phyloP scores from a whole-genome alignment of 2,888 invertebrate genomes.

The Hirudinaria manillensis region DNA sequence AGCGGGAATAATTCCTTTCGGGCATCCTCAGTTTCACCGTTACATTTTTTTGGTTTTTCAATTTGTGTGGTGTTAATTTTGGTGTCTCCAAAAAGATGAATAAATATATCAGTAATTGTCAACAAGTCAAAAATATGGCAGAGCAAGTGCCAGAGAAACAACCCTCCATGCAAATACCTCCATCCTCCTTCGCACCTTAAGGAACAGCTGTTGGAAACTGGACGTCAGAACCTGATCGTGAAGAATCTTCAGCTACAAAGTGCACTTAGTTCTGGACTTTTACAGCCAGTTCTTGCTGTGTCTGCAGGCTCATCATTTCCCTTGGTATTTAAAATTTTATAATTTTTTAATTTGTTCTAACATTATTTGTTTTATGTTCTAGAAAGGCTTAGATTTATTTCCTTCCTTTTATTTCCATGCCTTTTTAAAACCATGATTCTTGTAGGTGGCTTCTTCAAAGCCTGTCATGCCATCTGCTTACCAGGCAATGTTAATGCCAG shows the following conservation, averaged over 20 bases:
- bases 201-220: conserved; percentile 32
- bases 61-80: too few species aligned
- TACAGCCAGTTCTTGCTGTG: conserved; percentile 29
- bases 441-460: conserved; percentile 20
- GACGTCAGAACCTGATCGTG: conserved; percentile 31
- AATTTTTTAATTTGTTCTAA: background rate
- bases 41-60: too few species aligned
- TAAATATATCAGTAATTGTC: background rate
- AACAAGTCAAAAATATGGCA: background rate
- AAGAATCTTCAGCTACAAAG: conserved; percentile 33
- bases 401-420: background rate
- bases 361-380: background rate
- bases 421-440: conserved; percentile 7
- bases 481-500: conserved; percentile 28
- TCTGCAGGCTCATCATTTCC: conserved; percentile 21
- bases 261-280: conserved; percentile 28
- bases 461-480: conserved; percentile 25
- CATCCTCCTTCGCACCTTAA: conserved; percentile 32
- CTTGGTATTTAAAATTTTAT: conserved; percentile 11
- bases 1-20: too few species aligned
- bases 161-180: conserved; percentile 32
- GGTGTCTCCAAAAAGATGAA: too few species aligned
- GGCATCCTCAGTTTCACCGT: too few species aligned
- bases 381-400: background rate
- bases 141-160: conserved; percentile 32